These are phyloP conservation scores for Dolichomitus sp. DNA, from an alignment of 2,888 invertebrate genomes.

Conservation along the genomic window DNA sequence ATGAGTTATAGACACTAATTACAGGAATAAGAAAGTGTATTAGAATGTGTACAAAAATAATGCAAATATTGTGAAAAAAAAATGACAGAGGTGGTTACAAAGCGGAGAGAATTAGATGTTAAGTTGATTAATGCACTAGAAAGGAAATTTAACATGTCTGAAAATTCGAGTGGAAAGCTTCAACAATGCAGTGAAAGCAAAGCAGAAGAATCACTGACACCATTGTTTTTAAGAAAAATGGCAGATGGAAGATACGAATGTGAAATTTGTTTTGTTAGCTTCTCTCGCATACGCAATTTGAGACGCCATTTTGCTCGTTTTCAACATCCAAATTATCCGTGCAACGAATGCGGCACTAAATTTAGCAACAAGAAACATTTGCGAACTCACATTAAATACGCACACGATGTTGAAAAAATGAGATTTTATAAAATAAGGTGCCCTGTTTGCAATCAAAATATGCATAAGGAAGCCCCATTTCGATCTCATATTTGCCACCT, in stretches of 20 bases:
- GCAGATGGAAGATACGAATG: not conserved
- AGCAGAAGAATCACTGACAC: no score
- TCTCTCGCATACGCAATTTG: not conserved
- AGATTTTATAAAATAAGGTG: constrained; percentile 9
- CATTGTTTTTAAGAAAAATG: not conserved
- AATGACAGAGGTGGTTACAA: not conserved
- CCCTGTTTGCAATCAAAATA: constrained; percentile 35
- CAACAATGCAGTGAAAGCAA: not conserved
- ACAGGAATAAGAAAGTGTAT: not conserved
- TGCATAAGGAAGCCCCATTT: not conserved
- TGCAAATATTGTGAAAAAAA: not conserved
- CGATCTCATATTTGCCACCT: constrained; percentile 46
- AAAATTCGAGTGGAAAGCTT: not conserved
- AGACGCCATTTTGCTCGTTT: constrained; percentile 23
- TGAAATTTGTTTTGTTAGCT: constrained; percentile 34
- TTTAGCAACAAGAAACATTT: constrained; percentile 9
- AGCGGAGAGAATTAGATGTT: not conserved
- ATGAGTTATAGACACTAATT: not conserved
- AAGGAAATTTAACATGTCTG: not conserved
- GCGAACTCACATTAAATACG: not conserved
- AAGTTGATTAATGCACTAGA: not conserved
- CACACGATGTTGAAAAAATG: not conserved
- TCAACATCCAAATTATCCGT: constrained; percentile 3
- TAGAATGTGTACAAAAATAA: not conserved
- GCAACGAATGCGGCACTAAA: constrained; percentile 20